Conservation (phyloP, 2,113 vertebrate species). For the Labeo catla region DNA sequence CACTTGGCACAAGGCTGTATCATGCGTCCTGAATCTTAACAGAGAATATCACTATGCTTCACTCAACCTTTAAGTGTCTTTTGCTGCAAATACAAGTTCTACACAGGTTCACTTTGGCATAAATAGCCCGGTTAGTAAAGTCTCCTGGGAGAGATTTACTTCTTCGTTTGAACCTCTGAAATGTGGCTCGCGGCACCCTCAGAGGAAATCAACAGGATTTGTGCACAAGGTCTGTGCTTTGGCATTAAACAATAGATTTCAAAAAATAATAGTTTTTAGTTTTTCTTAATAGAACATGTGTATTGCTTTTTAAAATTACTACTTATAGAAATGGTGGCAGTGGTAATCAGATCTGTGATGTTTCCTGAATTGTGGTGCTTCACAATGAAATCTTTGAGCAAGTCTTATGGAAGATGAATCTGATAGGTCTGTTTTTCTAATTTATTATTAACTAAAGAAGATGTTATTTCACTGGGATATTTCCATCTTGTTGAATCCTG, state of each 20-base stretch:
- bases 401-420: neutral
- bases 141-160: slow-evolving; percentile 59
- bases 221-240: neutral
- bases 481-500: neutral
- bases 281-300: neutral
- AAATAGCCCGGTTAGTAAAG: slow-evolving; percentile 67
- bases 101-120: slow-evolving; percentile 63
- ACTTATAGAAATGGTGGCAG: neutral
- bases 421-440: neutral
- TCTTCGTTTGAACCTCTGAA: slow-evolving; percentile 48
- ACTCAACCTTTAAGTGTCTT: slow-evolving; percentile 69
- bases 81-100: slow-evolving; percentile 65
- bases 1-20: slow-evolving; percentile 72
- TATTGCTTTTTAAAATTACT: neutral
- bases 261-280: neutral
- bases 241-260: neutral
- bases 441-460: neutral
- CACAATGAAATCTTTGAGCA: neutral
- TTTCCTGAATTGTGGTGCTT: slow-evolving; percentile 2
- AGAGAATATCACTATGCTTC: slow-evolving; percentile 63
- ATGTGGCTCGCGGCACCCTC: neutral
- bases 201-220: slow-evolving; percentile 13
- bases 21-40: slow-evolving; percentile 64
- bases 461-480: neutral
- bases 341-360: neutral